These are phyloP conservation scores for Passer domesticus DNA, from an alignment of 2,113 vertebrate genomes.

Conservation along the genomic window DNA sequence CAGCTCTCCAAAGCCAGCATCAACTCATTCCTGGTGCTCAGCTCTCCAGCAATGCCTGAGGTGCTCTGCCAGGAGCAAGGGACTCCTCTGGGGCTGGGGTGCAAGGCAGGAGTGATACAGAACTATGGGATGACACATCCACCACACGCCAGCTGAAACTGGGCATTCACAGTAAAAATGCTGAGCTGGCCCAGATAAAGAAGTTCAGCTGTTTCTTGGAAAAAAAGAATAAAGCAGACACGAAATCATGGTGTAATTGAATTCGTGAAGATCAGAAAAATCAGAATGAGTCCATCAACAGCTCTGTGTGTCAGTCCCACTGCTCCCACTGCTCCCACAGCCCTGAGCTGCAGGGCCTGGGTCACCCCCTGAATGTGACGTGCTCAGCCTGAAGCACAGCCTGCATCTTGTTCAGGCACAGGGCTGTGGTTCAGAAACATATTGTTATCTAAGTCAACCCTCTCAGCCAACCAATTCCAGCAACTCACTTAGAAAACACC, in stretches of 20 bases:
- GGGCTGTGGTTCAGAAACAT: background rate
- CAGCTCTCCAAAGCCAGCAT: background rate
- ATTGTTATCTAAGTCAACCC: background rate
- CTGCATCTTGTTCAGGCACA: background rate
- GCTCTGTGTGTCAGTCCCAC: background rate
- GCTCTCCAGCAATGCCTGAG: background rate
- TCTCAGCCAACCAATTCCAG: background rate
- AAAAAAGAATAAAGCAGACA: background rate
- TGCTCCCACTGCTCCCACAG: fast-evolving
- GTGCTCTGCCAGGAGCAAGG: background rate
- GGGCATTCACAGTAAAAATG: background rate
- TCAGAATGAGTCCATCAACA: fast-evolving
- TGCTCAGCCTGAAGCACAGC: background rate
- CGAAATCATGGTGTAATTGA: fast-evolving
- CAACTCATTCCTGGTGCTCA: background rate
- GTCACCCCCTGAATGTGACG: fast-evolving
- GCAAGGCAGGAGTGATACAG: background rate
- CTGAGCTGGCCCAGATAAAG: background rate
- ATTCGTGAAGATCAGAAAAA: background rate
- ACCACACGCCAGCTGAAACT: background rate
- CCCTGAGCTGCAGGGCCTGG: background rate
- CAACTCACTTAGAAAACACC: background rate
- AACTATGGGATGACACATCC: background rate
- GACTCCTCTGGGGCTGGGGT: background rate
- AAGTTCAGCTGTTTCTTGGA: background rate